Evolutionary conservation across 2,888 invertebrate genomes (phyloP), one percentile per base, ranked within the genome.

Genomic region (Pachydiplax longipennis): DNA sequence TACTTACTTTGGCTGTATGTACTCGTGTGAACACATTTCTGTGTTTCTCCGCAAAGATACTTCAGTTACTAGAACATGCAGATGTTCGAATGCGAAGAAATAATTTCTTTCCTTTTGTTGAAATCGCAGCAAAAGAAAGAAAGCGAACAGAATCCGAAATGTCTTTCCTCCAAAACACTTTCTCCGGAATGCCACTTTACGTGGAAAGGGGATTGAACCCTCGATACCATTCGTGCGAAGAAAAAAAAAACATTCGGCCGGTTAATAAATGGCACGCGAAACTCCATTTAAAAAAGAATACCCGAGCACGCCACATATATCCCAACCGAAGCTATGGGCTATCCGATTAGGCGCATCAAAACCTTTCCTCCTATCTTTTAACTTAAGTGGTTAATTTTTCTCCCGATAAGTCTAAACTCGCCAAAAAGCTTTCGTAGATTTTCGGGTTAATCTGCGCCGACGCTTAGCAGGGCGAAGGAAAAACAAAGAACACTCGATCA

Each of bases 311-410:
- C 87, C 10, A 87, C 35, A 37, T 61, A 37, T 25, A 61, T 37
- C 44, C 10, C 44, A 10, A 44, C 44, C 44, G 44, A 44, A n/a
- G 13, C 65, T 13, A 35, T 10, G 58, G 35, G 87, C 1, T 35
- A 61, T 3, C 61, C 35, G 22, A 61, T 61, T 48, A 53, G 53
- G 53, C 35, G 87, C 87, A 61, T 87, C 58, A 37, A 87, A 87
- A 61, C 58, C 37, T 87, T 53, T 35, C 10, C 73, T 65, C 35
- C 37, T 61, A 87, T 87, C 87, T 65, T 61, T 15, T 53, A 18
- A 53, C 53, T 10, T 87, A 87, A 87, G 87, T 87, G 87, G 87
- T 61, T 87, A 87, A 87, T 87, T 37, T 58, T 61, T 61, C 58
- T 65, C 61, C 12, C 31, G 25, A n/a, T 83, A 48, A 22, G 53